phyloP scores from a whole-genome alignment of 2,113 vertebrate genomes.

The rat (Rattus norvegicus) region GRCr8 NC_086022.1:134381001-134381500 shows the following conservation, averaged over 20 bases:
- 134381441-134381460: background rate
- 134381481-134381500: background rate
- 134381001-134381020: background rate
- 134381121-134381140: constrained; percentile 6
- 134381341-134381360: constrained; percentile 80
- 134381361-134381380: constrained; percentile 79
- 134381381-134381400: constrained; percentile 74
- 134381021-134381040: constrained; percentile 7
- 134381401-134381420: constrained; percentile 61
- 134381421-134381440: constrained; percentile 60
- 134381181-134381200: constrained; percentile 78
- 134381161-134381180: constrained; percentile 76
- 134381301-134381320: constrained; percentile 72
- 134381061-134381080: background rate
- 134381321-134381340: constrained; percentile 65
- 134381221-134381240: constrained; percentile 75
- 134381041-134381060: background rate
- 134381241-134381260: constrained; percentile 76
- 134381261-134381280: constrained; percentile 77
- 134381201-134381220: constrained; percentile 80
- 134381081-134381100: constrained; percentile 19
- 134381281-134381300: constrained; percentile 73
- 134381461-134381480: constrained; percentile 57
- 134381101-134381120: background rate
- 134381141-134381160: constrained; percentile 59